Base-by-base conservation (phyloP, 2,888 invertebrate species). In the Meta bourneti region DNA sequence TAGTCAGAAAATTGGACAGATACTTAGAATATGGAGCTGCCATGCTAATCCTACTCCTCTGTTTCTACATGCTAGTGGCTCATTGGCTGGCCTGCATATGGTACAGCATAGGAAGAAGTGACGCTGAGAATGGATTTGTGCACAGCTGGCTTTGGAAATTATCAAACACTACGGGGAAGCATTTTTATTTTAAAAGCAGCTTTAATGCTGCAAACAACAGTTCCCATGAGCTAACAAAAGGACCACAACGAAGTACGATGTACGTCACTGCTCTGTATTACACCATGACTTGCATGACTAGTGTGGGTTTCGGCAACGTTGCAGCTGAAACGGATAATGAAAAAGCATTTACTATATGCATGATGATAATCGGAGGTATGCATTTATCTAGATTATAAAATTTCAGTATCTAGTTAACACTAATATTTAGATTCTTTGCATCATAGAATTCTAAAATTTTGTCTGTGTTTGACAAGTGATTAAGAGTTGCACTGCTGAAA, bases 241-340 rank as follows among this genome's bases (percentile, higher is more conserved):
- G 98, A 92, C 98, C 98, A 92, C 97, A 97, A 94, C 96, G 98
- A 95, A 97, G 97, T 96, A 98, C 98, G 94, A 98, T 97, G 98
- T 98, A 99, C 96, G 98, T 99, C 94, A 99, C 99, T 94, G 98
- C 99, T 93, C 96, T 99, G 93, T 99, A 99, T 96, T 99, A 99
- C 96, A 99, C 99, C 94, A 98, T 99, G 98, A 99, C 99, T 94
- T 99, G 99, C 96, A 99, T 99, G 99, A 99, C 99, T 94, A 99
- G 98, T 95, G 99, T 99, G 94, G 99, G 99, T 94, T 99, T 99
- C 96, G 99, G 99, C 94, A 99, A 99, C 96, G 99, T 99, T 94
- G 98, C 99, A 94, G 99, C 99, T 94, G 99, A 98, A 96, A 99
- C 99, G 95, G 98, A 98, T 96, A 98, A 98, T 96, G 99, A 99